These are phyloP conservation scores for Otis tarda DNA, from an alignment of 2,113 vertebrate species.

Conservation along the genomic window DNA sequence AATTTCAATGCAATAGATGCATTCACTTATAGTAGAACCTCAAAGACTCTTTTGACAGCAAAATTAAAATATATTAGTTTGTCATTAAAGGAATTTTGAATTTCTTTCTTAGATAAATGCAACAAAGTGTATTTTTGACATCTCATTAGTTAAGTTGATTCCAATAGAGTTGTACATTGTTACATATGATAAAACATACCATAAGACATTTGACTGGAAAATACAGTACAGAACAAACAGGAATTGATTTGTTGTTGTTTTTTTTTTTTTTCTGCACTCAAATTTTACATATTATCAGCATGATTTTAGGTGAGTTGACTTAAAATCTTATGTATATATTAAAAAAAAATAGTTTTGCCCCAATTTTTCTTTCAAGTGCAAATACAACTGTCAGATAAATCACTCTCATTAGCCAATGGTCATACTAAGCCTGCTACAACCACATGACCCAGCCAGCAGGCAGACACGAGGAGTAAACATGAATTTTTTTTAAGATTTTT, in stretches of 20 bases:
- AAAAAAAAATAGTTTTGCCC: not conserved
- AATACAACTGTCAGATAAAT: not conserved
- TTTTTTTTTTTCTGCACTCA: not conserved
- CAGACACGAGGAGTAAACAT: not conserved
- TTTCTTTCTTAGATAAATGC: conserved; percentile 72
- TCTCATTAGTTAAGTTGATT: conserved; percentile 55
- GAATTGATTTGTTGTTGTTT: not conserved
- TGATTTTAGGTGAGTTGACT: not conserved
- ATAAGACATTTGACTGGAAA: not conserved
- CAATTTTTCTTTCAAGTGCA: not conserved
- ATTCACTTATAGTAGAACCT: conserved; percentile 19
- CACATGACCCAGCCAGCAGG: not conserved
- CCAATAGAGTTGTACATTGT: not conserved
- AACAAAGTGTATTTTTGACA: conserved; percentile 51
- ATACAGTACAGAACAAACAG: not conserved
- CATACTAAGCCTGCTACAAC: not conserved
- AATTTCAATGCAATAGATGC: conserved; percentile 32
- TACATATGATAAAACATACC: conserved; percentile 1
- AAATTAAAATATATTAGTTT: conserved; percentile 41
- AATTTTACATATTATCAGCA: not conserved
- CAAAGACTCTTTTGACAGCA: conserved; percentile 7
- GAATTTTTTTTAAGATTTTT: not conserved
- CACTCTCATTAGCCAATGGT: not conserved
- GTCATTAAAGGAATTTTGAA: conserved; percentile 40
- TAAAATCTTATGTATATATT: not conserved